phyloP scores from a whole-genome alignment of 2,888 invertebrate genomes.

The Idaea dimidiata region DNA sequence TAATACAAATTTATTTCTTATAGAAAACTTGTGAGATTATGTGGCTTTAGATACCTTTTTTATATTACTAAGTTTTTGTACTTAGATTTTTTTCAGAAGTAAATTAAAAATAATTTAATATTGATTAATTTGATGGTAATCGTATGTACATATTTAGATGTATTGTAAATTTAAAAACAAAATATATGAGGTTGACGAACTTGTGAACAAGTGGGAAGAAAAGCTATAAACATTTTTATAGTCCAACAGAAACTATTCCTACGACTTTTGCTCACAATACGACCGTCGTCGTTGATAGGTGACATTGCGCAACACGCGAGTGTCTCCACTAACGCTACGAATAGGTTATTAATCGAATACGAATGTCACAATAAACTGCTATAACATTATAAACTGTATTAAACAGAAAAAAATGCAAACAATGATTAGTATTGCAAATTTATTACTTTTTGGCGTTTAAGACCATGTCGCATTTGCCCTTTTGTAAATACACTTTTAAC shows the following conservation, averaged over 20 bases:
- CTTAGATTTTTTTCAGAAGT: neutral
- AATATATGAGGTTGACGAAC: slow-evolving; percentile 66
- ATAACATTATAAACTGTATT: neutral
- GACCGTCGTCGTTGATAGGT: slow-evolving; percentile 20
- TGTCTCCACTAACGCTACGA: slow-evolving; percentile 24
- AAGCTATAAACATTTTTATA: slow-evolving; percentile 71
- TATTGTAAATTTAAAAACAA: slow-evolving; percentile 63
- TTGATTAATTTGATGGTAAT: slow-evolving; percentile 68
- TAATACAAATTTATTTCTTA: no score
- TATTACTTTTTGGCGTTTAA: no score
- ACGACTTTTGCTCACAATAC: slow-evolving; percentile 48
- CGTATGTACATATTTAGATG: slow-evolving; percentile 68
- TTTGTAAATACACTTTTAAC: no score
- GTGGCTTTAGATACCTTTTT: no score
- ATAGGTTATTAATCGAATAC: neutral
- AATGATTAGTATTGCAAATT: neutral
- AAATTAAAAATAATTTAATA: slow-evolving; percentile 32
- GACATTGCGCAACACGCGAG: slow-evolving; percentile 42
- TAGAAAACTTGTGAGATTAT: no score
- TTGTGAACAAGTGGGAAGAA: slow-evolving; percentile 65
- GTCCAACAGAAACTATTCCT: slow-evolving; percentile 52
- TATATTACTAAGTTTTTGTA: neutral
- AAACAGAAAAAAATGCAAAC: neutral
- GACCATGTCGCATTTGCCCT: no score
- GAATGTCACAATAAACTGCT: no score